Conservation (phyloP, 2,113 vertebrate genomes). For the Hipposideros armiger region DNA sequence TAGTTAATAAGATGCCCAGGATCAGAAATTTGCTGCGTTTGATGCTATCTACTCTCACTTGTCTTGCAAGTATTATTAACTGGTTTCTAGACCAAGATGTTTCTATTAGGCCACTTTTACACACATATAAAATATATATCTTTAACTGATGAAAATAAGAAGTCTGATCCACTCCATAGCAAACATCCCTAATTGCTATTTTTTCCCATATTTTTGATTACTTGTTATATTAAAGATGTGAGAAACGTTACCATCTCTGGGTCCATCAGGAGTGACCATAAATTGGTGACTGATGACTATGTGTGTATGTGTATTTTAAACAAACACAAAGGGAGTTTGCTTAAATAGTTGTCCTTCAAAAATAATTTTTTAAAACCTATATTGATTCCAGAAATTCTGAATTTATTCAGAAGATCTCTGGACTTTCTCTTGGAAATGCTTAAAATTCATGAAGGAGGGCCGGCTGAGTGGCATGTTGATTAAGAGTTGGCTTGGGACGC, state of each 20-base stretch:
- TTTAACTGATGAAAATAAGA: constrained; percentile 53
- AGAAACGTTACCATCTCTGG: constrained; percentile 42
- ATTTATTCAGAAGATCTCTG: constrained; percentile 54
- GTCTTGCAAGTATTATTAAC: neutral
- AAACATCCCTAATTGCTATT: constrained; percentile 27
- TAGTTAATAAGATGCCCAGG: neutral
- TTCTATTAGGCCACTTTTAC: constrained; percentile 23
- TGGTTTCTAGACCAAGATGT: constrained; percentile 26
- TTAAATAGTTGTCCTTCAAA: constrained; percentile 39
- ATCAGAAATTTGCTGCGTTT: neutral
- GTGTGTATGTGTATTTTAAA: neutral
- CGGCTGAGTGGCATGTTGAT: no score
- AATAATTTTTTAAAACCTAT: constrained; percentile 35
- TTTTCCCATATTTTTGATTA: constrained; percentile 46
- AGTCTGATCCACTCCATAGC: neutral
- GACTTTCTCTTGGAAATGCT: constrained; percentile 38
- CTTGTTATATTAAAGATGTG: neutral
- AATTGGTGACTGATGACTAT: neutral
- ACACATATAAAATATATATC: neutral
- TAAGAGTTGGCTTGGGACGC: no score
- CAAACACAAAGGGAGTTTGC: constrained; percentile 13
- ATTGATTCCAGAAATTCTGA: constrained; percentile 53
- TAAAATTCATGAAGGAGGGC: neutral
- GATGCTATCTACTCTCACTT: neutral
- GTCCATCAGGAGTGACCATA: neutral